Conservation (phyloP, 2,888 invertebrate genomes). For the Apamea sordens region DNA sequence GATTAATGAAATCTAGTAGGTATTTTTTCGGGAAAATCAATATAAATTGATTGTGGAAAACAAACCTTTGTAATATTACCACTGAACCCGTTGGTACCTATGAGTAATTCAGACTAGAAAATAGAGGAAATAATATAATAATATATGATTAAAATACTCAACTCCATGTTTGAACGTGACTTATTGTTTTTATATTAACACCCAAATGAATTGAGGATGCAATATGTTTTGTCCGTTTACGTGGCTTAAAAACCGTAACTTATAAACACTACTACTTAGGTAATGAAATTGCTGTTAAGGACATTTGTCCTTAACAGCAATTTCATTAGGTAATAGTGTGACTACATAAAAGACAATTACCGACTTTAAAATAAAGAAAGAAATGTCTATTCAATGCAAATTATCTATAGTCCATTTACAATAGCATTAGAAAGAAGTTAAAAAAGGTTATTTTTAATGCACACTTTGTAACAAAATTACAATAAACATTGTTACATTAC, state of each 20-base stretch:
- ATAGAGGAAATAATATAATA: conserved; percentile 13
- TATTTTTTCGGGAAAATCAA: neutral
- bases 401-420: too few relatives aligned
- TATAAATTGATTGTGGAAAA: neutral
- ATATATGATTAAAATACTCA: neutral
- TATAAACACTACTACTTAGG: too few relatives aligned
- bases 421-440: too few relatives aligned
- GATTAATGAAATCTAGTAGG: too few relatives aligned
- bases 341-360: neutral
- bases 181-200: conserved; percentile 1
- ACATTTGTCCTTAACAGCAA: too few relatives aligned
- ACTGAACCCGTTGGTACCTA: neutral
- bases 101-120: neutral
- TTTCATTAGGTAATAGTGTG: too few relatives aligned
- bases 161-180: conserved; percentile 4
- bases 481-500: too few relatives aligned
- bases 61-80: neutral
- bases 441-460: too few relatives aligned
- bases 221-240: neutral
- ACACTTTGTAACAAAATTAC: too few relatives aligned
- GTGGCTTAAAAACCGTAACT: neutral
- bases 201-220: neutral
- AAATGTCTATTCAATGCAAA: conserved; percentile 40
- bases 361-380: neutral
- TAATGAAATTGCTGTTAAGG: neutral